phyloP scores from a whole-genome alignment of 2,113 vertebrate genomes.

The Pygoscelis adeliae region DNA sequence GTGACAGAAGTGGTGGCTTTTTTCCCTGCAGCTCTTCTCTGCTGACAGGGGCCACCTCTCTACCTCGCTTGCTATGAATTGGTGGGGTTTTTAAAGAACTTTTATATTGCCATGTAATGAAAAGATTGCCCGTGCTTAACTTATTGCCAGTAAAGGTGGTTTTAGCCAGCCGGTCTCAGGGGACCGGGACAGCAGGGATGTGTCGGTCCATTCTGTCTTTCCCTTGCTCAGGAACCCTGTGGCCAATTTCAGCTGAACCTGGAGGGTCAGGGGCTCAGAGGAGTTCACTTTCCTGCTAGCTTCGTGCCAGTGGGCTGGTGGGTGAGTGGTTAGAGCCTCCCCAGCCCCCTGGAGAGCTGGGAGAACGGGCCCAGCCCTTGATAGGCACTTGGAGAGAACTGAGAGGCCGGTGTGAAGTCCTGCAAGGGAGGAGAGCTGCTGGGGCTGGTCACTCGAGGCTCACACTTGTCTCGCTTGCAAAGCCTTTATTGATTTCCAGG shows the following conservation, averaged over 20 bases:
- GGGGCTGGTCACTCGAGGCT: not conserved
- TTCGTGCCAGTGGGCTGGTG: not conserved
- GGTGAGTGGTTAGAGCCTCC: not conserved
- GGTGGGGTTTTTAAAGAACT: not conserved
- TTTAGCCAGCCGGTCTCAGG: not conserved
- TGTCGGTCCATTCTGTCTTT: not conserved
- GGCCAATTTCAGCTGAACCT: not conserved
- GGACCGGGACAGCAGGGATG: accelerated
- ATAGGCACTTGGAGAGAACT: not conserved
- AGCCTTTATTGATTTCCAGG: slow-evolving; percentile 44
- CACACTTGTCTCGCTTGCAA: not conserved
- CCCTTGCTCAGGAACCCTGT: not conserved
- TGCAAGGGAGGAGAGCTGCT: not conserved
- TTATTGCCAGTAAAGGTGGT: not conserved
- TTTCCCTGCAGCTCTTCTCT: not conserved
- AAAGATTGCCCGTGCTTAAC: not conserved
- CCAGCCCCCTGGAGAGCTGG: not conserved
- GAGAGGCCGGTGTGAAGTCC: accelerated
- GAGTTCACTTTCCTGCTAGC: not conserved
- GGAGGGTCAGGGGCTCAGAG: not conserved
- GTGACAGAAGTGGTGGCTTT: not conserved
- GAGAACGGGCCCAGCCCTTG: not conserved
- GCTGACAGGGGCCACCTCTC: not conserved
- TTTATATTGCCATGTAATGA: accelerated
- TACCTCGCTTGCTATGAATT: not conserved